A percentile compares a stretch with the other conserved stretches of the same genome.
phyloP scores from a whole-genome alignment of 2,888 invertebrate genomes.

The Leptopilina drosophilae region DNA sequence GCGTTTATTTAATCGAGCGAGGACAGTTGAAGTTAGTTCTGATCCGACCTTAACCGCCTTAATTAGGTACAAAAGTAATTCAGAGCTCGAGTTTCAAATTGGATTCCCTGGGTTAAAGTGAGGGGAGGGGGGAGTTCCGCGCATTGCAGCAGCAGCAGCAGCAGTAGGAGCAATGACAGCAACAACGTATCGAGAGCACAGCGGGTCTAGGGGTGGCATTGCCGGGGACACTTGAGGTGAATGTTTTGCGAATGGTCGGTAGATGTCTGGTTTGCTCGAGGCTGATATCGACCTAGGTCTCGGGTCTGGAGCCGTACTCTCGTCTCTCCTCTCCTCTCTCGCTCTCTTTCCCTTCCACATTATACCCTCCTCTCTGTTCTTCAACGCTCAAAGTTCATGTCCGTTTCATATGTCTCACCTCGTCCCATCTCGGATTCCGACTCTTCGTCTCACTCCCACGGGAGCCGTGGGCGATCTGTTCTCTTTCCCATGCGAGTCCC shows the following conservation, averaged over 20 bases:
- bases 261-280: constrained; percentile 76
- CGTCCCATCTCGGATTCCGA: constrained; percentile 62
- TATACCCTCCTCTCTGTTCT: constrained; percentile 55
- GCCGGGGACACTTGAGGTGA: constrained; percentile 76
- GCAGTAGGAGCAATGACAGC: constrained; percentile 40
- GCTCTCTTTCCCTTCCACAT: constrained; percentile 50
- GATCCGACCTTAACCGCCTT: constrained; percentile 31
- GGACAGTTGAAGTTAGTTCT: constrained; percentile 14
- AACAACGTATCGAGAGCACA: constrained; percentile 50
- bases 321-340: constrained; percentile 49
- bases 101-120: constrained; percentile 17
- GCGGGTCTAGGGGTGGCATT: constrained; percentile 47
- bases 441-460: constrained; percentile 60
- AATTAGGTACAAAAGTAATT: constrained; percentile 36
- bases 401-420: constrained; percentile 71
- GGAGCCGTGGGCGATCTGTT: constrained; percentile 56
- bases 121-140: constrained; percentile 30
- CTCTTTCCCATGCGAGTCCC: constrained; percentile 34
- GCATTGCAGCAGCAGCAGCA: constrained; percentile 48
- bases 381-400: constrained; percentile 69
- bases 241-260: constrained; percentile 77
- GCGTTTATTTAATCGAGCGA: constrained; percentile 37
- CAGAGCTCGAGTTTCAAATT: constrained; percentile 29
- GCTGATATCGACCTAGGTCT: constrained; percentile 75
- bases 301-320: constrained; percentile 64